Conservation (phyloP, 2,888 invertebrate genomes). For the Sinelater perroti region DNA sequence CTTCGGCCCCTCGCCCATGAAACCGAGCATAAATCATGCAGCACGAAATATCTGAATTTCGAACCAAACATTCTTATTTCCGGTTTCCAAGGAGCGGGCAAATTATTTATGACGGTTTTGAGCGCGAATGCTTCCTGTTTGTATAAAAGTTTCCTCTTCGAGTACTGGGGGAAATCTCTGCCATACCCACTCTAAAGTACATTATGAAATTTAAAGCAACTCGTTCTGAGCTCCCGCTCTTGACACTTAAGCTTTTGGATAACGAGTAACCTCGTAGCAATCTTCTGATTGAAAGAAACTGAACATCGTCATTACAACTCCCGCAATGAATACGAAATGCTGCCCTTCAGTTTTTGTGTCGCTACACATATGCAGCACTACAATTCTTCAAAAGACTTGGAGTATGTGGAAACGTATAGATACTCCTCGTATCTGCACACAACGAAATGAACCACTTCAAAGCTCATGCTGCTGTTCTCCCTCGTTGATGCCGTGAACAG, state of each 20-base stretch:
- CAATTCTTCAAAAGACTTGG: not conserved
- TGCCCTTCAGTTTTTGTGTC: no score
- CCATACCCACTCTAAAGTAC: conserved; percentile 25
- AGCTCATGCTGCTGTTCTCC: conserved; percentile 1
- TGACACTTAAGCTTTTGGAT: no score
- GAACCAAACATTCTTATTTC: conserved; percentile 42
- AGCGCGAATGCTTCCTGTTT: conserved; percentile 42
- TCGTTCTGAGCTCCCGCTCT: no score
- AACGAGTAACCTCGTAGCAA: no score
- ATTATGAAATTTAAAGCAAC: conserved; percentile 29
- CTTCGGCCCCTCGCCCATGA: conserved; percentile 46
- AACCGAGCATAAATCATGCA: conserved; percentile 50
- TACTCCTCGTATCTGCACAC: no score
- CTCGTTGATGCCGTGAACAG: not conserved
- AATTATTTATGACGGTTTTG: conserved; percentile 43
- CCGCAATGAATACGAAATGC: no score
- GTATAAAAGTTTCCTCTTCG: conserved; percentile 34
- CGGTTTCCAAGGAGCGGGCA: conserved; percentile 34
- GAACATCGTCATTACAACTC: no score
- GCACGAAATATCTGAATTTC: conserved; percentile 43
- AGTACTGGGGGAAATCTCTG: conserved; percentile 28
- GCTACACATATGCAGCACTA: not conserved
- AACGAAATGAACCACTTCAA: not conserved
- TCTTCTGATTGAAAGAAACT: not conserved
- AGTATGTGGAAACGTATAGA: not conserved